phyloP scores from a whole-genome alignment of 2,113 vertebrate species.

The Brevimyrus niger region DNA sequence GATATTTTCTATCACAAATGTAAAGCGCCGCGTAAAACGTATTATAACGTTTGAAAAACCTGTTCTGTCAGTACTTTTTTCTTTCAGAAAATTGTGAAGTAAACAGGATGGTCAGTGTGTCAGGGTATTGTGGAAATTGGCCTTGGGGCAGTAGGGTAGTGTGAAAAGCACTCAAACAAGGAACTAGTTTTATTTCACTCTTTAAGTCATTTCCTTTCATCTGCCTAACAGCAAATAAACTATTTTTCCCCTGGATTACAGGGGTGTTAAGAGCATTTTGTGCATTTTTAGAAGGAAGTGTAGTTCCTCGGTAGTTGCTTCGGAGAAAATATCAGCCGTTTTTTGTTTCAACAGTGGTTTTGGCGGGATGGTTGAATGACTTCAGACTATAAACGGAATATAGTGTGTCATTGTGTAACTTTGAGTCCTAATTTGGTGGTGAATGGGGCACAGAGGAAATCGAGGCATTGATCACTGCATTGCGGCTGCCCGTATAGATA shows the following conservation, averaged over 20 bases:
- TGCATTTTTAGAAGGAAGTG: not conserved
- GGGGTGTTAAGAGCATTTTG: not conserved
- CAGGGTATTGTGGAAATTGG: not conserved
- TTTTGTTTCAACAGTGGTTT: not conserved
- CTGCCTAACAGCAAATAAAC: not conserved
- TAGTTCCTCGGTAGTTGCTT: not conserved
- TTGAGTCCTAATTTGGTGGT: not conserved
- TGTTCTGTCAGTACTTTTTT: not conserved
- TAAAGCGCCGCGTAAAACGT: not conserved
- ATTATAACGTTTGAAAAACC: not conserved
- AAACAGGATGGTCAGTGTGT: slow-evolving; percentile 2
- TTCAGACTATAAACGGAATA: not conserved
- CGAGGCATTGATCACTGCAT: not conserved
- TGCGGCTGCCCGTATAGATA: not conserved
- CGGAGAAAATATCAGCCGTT: not conserved
- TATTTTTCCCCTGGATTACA: not conserved
- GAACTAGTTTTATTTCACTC: not conserved
- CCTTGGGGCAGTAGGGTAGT: not conserved
- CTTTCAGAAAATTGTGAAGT: not conserved
- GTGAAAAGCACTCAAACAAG: not conserved
- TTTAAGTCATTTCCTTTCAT: not conserved
- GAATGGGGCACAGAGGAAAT: not conserved
- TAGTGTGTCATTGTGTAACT: not conserved
- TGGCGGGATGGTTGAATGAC: not conserved
- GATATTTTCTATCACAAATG: not conserved